Evolutionary conservation across 2,888 invertebrate species (phyloP).

Genomic region (Pristionchus arcanus): DNA sequence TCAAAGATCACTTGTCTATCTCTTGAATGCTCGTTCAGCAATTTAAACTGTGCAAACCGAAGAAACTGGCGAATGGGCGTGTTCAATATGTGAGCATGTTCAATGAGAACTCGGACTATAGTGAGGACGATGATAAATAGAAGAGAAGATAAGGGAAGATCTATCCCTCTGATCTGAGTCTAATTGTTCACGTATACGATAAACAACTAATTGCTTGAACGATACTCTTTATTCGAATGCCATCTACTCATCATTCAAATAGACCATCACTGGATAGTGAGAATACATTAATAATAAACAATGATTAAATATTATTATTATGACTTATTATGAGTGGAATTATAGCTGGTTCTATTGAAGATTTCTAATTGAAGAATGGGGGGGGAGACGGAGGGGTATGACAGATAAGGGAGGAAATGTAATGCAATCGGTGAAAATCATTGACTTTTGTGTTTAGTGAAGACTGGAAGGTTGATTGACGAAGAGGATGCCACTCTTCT

Average conservation of each 20-base stretch:
- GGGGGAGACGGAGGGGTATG: too few relatives aligned
- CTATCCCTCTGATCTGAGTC: not conserved
- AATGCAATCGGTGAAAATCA: too few relatives aligned
- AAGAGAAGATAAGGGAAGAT: not conserved
- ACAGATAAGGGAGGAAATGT: too few relatives aligned
- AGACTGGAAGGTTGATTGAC: too few relatives aligned
- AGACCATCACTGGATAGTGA: too few relatives aligned
- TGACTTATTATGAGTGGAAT: too few relatives aligned
- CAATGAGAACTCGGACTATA: slow-evolving; percentile 16
- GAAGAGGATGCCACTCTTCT: too few relatives aligned
- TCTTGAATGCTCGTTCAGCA: not conserved
- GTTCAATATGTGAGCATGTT: slow-evolving; percentile 26
- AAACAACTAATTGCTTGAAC: not conserved
- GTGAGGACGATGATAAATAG: not conserved
- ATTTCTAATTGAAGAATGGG: too few relatives aligned
- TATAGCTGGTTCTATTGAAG: too few relatives aligned
- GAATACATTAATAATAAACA: too few relatives aligned
- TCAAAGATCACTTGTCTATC: not conserved
- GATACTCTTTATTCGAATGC: not conserved
- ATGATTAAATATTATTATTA: too few relatives aligned
- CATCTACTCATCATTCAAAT: not conserved
- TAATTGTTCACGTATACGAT: not conserved
- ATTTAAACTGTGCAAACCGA: slow-evolving; percentile 29
- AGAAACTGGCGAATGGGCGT: slow-evolving; percentile 38
- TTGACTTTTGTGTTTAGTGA: too few relatives aligned